Evolutionary conservation across 1,140 invertebrate genomes (phyloP).

Genomic region (Drosophila hydei): DNA sequence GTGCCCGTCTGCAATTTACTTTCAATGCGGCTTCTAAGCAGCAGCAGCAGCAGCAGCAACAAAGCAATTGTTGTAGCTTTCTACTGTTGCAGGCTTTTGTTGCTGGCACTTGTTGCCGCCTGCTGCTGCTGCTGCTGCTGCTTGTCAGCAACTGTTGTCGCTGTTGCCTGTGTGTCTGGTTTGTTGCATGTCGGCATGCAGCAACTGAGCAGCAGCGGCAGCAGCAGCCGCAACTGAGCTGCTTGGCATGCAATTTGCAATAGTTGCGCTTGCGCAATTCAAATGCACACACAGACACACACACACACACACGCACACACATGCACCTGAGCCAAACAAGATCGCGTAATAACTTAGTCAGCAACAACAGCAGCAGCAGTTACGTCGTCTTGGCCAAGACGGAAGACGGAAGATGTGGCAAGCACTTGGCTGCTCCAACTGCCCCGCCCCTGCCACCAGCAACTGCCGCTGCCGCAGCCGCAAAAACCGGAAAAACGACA

Average conservation of each 20-base stretch:
- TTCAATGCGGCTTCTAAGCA: conserved; percentile 71
- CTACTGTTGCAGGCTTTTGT: conserved; percentile 51
- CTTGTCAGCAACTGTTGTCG: conserved; percentile 67
- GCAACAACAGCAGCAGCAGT: conserved; percentile 45
- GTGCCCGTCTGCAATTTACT: conserved; percentile 73
- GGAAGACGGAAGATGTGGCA: conserved; percentile 68
- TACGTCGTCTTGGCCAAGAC: conserved; percentile 54
- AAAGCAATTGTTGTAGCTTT: conserved; percentile 52
- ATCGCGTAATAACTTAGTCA: conserved; percentile 80
- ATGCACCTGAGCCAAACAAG: conserved; percentile 48
- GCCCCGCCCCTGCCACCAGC: background rate
- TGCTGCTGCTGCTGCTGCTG: too few relatives aligned
- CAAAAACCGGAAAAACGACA: conserved; percentile 80
- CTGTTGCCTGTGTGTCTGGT: conserved; percentile 76
- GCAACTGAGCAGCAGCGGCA: conserved; percentile 47
- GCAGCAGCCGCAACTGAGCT: conserved; percentile 40
- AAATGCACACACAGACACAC: conserved; percentile 61
- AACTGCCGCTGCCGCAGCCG: conserved; percentile 31
- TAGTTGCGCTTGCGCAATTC: conserved; percentile 81
- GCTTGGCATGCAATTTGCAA: conserved; percentile 78
- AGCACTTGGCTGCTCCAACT: conserved; percentile 23
- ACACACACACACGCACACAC: conserved; percentile 18
- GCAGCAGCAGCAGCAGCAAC: conserved; percentile 30
- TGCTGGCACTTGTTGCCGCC: conserved; percentile 40
- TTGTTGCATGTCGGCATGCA: conserved; percentile 80